Evolutionary conservation across 1,140 invertebrate species (phyloP).

Genomic region (Zophobas morio): DNA sequence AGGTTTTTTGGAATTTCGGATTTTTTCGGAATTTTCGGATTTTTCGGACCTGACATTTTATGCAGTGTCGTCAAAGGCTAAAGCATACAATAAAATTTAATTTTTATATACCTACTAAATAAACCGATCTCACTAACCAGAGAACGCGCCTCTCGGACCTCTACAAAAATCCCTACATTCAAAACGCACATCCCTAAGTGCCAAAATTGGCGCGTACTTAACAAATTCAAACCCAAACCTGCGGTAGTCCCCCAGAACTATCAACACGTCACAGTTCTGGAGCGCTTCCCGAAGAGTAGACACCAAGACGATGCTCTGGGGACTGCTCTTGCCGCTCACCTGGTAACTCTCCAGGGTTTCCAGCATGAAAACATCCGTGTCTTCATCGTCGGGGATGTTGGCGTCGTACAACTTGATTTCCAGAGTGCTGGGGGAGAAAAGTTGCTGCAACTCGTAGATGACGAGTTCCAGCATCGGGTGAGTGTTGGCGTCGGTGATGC

Average conservation of each 20-base stretch:
- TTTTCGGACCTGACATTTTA: too few relatives aligned
- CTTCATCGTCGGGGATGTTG: slow-evolving; percentile 1
- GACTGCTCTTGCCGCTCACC: neutral
- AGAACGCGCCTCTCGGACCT: too few relatives aligned
- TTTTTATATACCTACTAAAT: too few relatives aligned
- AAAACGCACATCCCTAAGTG: neutral
- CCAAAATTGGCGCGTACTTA: neutral
- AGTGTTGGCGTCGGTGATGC: slow-evolving; percentile 1
- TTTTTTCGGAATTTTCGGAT: too few relatives aligned
- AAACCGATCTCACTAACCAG: too few relatives aligned
- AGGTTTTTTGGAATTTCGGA: too few relatives aligned
- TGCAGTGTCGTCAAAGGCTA: too few relatives aligned
- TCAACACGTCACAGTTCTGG: slow-evolving; percentile 51
- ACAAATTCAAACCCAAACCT: slow-evolving; percentile 37
- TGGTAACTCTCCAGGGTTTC: slow-evolving; percentile 23
- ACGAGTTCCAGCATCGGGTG: neutral
- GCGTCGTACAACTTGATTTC: slow-evolving; percentile 41
- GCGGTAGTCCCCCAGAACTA: slow-evolving; percentile 49
- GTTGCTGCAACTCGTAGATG: neutral
- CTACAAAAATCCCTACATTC: neutral
- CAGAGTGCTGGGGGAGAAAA: neutral
- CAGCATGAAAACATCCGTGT: slow-evolving; percentile 16
- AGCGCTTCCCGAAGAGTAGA: slow-evolving; percentile 42
- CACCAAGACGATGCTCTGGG: slow-evolving; percentile 22
- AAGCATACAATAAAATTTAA: too few relatives aligned